Conservation (phyloP, 1,140 invertebrate species). For the Kradibia gibbosae region DNA sequence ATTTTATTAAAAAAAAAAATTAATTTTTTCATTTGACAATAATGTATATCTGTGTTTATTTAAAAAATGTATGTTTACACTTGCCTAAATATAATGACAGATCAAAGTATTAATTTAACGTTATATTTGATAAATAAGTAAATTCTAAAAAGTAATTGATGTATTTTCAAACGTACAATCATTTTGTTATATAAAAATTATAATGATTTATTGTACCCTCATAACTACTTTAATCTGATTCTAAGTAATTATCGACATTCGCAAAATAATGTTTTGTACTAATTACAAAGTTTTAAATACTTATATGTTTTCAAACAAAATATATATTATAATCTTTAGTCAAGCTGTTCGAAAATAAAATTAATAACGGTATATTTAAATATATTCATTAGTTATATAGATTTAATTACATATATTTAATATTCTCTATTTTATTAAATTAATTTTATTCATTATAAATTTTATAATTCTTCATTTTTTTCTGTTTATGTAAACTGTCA, state of each 20-base stretch:
- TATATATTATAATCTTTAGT: background rate
- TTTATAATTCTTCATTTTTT: background rate
- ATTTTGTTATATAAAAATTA: background rate
- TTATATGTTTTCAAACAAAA: background rate
- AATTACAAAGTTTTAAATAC: background rate
- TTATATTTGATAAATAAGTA: background rate
- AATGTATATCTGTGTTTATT: background rate
- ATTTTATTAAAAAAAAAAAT: constrained; percentile 16
- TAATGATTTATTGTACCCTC: background rate
- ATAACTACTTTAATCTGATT: background rate
- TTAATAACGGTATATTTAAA: background rate
- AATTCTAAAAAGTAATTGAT: background rate
- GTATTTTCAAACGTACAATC: constrained; percentile 22
- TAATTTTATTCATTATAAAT: background rate
- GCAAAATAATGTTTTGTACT: background rate
- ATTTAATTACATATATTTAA: background rate
- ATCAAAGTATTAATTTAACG: background rate
- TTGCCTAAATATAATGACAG: background rate
- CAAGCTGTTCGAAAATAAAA: background rate
- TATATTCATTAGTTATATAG: background rate
- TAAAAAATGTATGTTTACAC: background rate
- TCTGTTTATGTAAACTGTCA: background rate
- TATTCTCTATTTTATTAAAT: background rate
- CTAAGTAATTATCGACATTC: too few relatives aligned
- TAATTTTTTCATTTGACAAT: background rate